A percentile compares a stretch with the other conserved stretches of the same genome.
phyloP scores from a whole-genome alignment of 1,140 invertebrate genomes.

The Epicauta chinensis region DNA sequence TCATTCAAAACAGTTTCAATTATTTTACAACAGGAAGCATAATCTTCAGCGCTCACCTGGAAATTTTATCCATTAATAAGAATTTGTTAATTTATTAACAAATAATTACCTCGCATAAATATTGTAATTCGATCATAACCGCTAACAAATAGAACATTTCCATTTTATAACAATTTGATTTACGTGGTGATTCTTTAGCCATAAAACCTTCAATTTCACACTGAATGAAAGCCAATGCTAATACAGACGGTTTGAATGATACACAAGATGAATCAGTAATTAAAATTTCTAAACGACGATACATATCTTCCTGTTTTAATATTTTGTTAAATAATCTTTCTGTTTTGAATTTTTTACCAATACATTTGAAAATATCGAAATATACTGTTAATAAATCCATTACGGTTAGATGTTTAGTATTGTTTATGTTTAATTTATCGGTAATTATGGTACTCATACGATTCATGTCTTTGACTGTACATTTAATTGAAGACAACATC shows the following conservation, averaged over 20 bases:
- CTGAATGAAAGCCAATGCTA: constrained; percentile 7
- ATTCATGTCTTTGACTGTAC: constrained; percentile 13
- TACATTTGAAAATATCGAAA: constrained; percentile 7
- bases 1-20: constrained; percentile 19
- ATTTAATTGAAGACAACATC: constrained; percentile 5
- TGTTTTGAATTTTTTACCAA: constrained; percentile 4
- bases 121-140: constrained; percentile 8
- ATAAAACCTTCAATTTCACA: constrained; percentile 22
- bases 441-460: constrained; percentile 8
- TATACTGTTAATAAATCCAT: constrained; percentile 7
- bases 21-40: constrained; percentile 16
- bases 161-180: constrained; percentile 17
- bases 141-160: constrained; percentile 12
- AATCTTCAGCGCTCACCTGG: constrained; percentile 21
- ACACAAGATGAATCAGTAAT: constrained; percentile 6
- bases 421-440: constrained; percentile 7
- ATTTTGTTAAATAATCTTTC: constrained; percentile 9
- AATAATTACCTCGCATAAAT: constrained; percentile 2
- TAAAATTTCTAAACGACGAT: not conserved
- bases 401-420: not conserved
- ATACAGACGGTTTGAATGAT: constrained; percentile 3
- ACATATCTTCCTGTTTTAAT: not conserved
- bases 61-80: not conserved
- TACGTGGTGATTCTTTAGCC: constrained; percentile 22
- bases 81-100: not conserved